Base-by-base conservation (phyloP, 2,113 vertebrate genomes). In the Shinisaurus crocodilurus region DNA sequence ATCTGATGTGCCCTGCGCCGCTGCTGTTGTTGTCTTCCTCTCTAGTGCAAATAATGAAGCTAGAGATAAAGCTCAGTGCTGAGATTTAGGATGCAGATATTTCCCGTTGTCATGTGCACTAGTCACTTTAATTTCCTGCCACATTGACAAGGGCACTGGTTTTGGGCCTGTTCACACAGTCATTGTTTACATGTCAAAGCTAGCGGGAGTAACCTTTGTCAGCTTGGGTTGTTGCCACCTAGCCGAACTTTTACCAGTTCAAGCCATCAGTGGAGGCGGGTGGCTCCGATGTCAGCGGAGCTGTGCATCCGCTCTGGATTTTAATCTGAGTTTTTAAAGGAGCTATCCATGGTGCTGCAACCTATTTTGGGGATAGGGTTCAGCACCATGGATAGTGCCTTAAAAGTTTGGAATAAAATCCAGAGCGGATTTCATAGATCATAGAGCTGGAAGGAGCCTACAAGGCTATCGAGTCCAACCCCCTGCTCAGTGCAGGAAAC, bases 1-100 rank as follows among this genome's bases (percentile, higher is more conserved):
- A 12, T 0, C 0, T 1, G 32, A 20, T 65, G 1, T 0, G 34
- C 0, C 9, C 32, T 74, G 0, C 7, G 48, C n/a, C 9, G 3
- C 0, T 0, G 0, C 20, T 80, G 34, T 81, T 86, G 69, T 75
- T 75, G 72, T 20, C 48, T 89, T 82, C 92, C 88, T 16, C 20
- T 90, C 70, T 87, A 45, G 57, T 37, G 57, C 65, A 9, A 3
- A 8, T 50, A 34, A 88, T 12, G 3, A 80, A 15, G 1, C 25
- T 6, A 43, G 84, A 6, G 1, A n/a, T 48, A 77, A 82, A 90
- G 8, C 45, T 72, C 2, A 0, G 0, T 32, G 65, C 16, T 32
- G 0, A 67, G 74, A 75, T 91, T 16, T 6, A 77, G 1, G 18
- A 57, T 72, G 67, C 9, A 27, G 80, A 57, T 85, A 54, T 45